Evolutionary conservation across 2,888 invertebrate species (phyloP), one percentile per base, ranked within the genome.

Genomic region (Neoaliturus tenellus): DNA sequence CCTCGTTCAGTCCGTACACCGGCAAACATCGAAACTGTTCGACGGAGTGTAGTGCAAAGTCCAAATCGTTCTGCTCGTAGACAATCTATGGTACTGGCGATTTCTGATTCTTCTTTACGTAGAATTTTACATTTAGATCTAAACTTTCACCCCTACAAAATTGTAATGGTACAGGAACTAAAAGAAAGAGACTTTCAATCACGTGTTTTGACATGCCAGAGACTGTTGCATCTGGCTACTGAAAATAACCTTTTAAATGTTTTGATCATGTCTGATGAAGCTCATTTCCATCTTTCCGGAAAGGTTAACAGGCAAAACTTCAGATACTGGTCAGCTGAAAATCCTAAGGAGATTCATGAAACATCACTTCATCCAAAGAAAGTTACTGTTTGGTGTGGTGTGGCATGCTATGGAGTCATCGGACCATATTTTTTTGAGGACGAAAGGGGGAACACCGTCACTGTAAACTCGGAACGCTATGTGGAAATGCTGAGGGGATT

Each of bases 311-410:
- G 31, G 31, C 67, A 67, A 31, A 28, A 33, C 17, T 67, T 28
- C n/a, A 6, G 71, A 12, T 71, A 71, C 71, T 71, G 71, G 71
- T 35, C 71, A 39, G 23, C n/a, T 0, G 71, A 71, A 39, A 71
- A 71, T 41, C 71, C 71, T n/a, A 71, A 39, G 12, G 39, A 71
- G 8, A 17, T 39, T 71, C 41, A 71, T 71, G 39, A 71, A 23
- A 4, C 6, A 5, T 14, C 39, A 3, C 41, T 39, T n/a, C 41
- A 71, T 71, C 10, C 35, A 10, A 14, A 3, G 8, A 35, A 10
- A 23, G 41, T 71, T 12, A 71, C 71, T 20, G 41, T 71, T 28
- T 51, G 33, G 67, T 67, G 67, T 25, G 41, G 39, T 6, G 71
- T 71, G n/a, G 39, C 41, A 20, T n/a, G 71, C 5, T 39, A 20